Conservation (phyloP, 2,888 invertebrate genomes). For the Dinocampus coccinellae region DNA sequence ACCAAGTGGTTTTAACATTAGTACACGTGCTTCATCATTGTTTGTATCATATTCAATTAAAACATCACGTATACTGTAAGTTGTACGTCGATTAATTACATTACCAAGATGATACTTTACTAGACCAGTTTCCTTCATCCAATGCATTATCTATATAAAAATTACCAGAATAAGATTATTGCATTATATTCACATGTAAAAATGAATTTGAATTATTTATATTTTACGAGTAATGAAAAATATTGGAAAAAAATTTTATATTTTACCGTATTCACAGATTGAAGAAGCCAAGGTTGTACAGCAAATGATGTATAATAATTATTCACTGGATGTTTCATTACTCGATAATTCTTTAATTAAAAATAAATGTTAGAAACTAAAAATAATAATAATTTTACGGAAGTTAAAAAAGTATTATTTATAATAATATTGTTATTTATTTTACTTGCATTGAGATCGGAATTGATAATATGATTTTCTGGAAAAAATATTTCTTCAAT, state of each 20-base stretch:
- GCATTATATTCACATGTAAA: not conserved
- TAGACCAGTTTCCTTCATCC: conserved; percentile 56
- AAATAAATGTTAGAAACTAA: not conserved
- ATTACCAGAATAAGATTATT: no score
- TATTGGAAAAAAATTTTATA: no score
- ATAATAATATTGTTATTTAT: not conserved
- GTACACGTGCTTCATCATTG: conserved; percentile 45
- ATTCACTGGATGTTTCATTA: conserved; percentile 56
- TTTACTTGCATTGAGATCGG: conserved; percentile 52
- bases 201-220: not conserved
- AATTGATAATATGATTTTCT: conserved; percentile 47
- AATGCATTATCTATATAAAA: conserved; percentile 55
- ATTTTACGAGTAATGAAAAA: not conserved
- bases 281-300: conserved; percentile 60
- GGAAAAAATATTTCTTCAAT: conserved; percentile 58
- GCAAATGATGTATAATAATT: conserved; percentile 56
- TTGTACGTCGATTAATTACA: conserved; percentile 55
- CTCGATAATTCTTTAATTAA: conserved; percentile 52
- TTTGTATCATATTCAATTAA: conserved; percentile 53
- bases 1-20: conserved; percentile 57
- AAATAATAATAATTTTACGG: not conserved
- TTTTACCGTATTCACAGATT: conserved; percentile 55
- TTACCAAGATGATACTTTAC: conserved; percentile 53
- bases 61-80: conserved; percentile 53
- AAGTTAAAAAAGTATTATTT: not conserved